phyloP scores from a whole-genome alignment of 2,113 vertebrate species.

The Turdus rufiventris region DNA sequence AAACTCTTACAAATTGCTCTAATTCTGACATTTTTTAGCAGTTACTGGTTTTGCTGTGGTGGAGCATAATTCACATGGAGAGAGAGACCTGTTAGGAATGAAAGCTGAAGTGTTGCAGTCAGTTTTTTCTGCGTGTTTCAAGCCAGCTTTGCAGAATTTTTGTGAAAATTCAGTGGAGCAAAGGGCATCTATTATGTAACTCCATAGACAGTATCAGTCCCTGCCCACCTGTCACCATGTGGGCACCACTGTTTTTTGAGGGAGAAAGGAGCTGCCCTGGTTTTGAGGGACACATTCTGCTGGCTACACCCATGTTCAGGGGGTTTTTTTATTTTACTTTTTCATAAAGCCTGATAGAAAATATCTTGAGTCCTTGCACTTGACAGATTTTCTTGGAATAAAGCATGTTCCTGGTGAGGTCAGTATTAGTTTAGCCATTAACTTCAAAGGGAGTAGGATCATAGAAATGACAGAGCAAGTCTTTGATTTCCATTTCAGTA shows the following conservation, averaged over 20 bases:
- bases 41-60: not conserved
- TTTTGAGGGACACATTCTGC: not conserved
- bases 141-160: not conserved
- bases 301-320: not conserved
- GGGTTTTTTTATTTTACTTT: not conserved
- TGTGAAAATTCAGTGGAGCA: not conserved
- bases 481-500: constrained; percentile 58
- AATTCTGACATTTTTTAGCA: not conserved
- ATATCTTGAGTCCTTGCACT: constrained; percentile 33
- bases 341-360: not conserved
- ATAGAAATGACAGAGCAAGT: constrained; percentile 42
- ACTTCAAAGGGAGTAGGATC: constrained; percentile 55
- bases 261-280: not conserved
- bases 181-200: not conserved
- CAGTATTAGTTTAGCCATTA: constrained; percentile 62
- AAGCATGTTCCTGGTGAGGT: constrained; percentile 40
- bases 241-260: not conserved
- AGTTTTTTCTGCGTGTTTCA: not conserved
- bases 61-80: not conserved
- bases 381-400: constrained; percentile 38
- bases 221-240: not conserved
- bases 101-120: not conserved
- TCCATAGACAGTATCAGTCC: not conserved
- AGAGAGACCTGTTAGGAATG: not conserved
- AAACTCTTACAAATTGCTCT: constrained; percentile 27